Evolutionary conservation across 2,888 invertebrate genomes (phyloP), one percentile per base, ranked within the genome.

Genomic region (Epinotia brunnichana): DNA sequence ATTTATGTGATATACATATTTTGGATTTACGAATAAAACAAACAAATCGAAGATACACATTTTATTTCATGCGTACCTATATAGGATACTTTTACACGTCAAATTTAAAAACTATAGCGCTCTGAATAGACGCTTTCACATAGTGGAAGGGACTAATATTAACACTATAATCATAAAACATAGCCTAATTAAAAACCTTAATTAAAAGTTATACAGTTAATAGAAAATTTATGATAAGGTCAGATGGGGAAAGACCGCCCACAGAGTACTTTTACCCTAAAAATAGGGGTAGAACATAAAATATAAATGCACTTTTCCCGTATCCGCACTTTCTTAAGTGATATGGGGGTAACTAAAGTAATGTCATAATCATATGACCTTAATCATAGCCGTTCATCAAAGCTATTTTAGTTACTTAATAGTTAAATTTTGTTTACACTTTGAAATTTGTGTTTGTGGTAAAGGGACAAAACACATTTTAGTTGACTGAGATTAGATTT

Each of bases 21-120:
- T 24, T 24, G 41, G 11, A 3, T 21, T 2, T 11, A 17, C n/a
- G 21, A 66, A 66, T 39, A 7, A 66, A 41, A 66, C 21, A n/a
- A 64, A 39, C 15, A 44, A 7, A 39, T 24, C 10, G 1, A 21
- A 13, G n/a, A 24, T 15, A 41, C 21, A 56, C 21, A 53, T 9
- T 66, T 66, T 66, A 66, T 66, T 66, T n/a, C 19, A 41, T 48
- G 56, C n/a, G 24, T 19, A 19, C 1, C 35, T n/a, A 62, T 54
- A n/a, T 64, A 53, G 11, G 39, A 39, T 15, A 66, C 44, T 29
- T 68, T 59, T 68, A 68, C 59, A 68, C 67, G 59, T 68, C 67
- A 68, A 48, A 15, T 68, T 68, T 68, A 19, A 66, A 66, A 66
- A 66, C 66, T 66, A n/a, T 41, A 21, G 54, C 53, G 63, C 35